phyloP scores from a whole-genome alignment of 1,140 invertebrate genomes.

The Eriocheir sinensis region DNA sequence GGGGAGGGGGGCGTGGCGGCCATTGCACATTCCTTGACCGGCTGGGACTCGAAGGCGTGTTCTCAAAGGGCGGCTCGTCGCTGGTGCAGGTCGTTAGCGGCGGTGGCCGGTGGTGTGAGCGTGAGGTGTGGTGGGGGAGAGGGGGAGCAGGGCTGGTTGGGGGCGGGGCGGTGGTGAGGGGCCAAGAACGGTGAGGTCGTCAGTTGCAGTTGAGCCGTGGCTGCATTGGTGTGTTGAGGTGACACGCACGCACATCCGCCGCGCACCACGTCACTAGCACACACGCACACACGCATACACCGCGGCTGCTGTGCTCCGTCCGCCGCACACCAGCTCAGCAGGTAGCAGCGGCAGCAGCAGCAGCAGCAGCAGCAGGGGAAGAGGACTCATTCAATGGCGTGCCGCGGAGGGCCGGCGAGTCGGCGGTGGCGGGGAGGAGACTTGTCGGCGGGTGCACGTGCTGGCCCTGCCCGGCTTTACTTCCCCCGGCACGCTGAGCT shows the following conservation, averaged over 20 bases:
- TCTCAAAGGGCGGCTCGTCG: background rate
- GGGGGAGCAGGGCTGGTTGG: background rate
- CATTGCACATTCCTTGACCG: constrained; percentile 10
- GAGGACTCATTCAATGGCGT: background rate
- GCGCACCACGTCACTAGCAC: background rate
- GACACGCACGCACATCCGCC: background rate
- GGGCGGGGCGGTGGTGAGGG: constrained; percentile 15
- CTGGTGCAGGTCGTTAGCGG: constrained; percentile 30
- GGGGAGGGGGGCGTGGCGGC: background rate
- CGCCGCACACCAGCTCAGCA: background rate
- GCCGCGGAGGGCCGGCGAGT: background rate
- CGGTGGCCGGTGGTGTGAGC: background rate
- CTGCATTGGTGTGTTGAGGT: constrained; percentile 59
- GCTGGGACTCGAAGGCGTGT: background rate
- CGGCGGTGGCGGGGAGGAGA: background rate
- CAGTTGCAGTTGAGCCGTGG: constrained; percentile 61
- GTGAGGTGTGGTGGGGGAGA: background rate
- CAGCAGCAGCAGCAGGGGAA: background rate
- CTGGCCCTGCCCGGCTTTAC: background rate
- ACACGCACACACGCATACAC: constrained; percentile 18
- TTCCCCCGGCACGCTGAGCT: background rate
- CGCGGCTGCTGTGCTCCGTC: background rate
- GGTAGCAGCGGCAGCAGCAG: background rate
- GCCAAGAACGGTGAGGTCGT: constrained; percentile 15
- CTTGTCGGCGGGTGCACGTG: background rate